phyloP scores from a whole-genome alignment of 2,113 vertebrate species.

The Tychaedon coryphoeus region DNA sequence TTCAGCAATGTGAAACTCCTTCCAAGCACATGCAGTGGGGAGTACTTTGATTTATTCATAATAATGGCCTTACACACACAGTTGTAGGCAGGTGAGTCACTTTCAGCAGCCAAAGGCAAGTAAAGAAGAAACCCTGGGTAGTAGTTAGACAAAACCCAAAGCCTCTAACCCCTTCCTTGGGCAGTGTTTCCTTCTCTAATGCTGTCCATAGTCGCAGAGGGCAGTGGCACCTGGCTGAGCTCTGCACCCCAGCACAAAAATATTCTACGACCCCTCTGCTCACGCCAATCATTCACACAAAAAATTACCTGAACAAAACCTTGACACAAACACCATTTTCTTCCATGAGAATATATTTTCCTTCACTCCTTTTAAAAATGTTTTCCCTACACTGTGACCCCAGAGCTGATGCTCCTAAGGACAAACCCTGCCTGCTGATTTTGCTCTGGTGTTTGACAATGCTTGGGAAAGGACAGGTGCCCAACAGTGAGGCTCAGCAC shows the following conservation, averaged over 20 bases:
- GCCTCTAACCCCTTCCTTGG: neutral
- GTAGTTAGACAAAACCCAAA: neutral
- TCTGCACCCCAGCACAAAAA: neutral
- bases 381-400: neutral
- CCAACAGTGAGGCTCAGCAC: neutral
- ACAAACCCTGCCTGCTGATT: neutral
- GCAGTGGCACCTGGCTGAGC: neutral
- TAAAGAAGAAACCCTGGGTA: neutral
- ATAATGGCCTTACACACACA: neutral
- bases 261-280: neutral
- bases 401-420: neutral
- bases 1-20: neutral
- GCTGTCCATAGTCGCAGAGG: neutral
- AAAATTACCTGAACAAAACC: neutral
- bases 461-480: neutral
- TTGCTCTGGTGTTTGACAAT: neutral
- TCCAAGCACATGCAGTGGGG: neutral
- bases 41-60: conserved; percentile 4
- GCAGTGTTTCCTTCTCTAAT: neutral
- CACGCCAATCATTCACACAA: neutral
- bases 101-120: neutral
- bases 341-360: neutral
- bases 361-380: neutral
- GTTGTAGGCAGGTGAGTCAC: neutral
- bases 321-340: neutral